phyloP scores from a whole-genome alignment of 2,113 vertebrate genomes.

The Aspidoscelis tigris region DNA sequence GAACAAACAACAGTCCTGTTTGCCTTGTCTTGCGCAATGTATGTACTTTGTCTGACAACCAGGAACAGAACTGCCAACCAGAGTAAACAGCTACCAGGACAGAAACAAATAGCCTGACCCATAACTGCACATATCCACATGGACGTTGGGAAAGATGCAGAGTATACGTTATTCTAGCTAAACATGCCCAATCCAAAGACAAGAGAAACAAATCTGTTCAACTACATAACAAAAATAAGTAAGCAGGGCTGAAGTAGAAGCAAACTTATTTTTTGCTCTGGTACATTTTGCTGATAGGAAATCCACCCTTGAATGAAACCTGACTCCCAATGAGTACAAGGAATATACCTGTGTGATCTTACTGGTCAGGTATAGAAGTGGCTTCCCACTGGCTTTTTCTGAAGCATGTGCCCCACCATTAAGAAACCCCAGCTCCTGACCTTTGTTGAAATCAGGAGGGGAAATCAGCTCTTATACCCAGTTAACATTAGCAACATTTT shows the following conservation, averaged over 20 bases:
- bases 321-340: no score
- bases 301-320: no score
- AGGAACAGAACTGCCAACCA: background rate
- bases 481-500: no score
- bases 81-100: background rate
- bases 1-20: background rate
- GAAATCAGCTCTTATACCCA: background rate
- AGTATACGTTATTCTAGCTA: background rate
- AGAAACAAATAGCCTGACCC: background rate
- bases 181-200: background rate
- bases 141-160: background rate
- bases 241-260: background rate
- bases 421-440: no score
- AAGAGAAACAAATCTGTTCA: background rate
- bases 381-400: no score
- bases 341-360: no score
- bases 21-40: background rate
- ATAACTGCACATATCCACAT: background rate
- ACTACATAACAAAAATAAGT: background rate
- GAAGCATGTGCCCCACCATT: no score
- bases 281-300: background rate
- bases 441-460: background rate
- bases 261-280: background rate
- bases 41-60: background rate
- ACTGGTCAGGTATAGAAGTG: no score